Base-by-base conservation (phyloP, 2,113 vertebrate genomes). In the Cisticola juncidis region DNA sequence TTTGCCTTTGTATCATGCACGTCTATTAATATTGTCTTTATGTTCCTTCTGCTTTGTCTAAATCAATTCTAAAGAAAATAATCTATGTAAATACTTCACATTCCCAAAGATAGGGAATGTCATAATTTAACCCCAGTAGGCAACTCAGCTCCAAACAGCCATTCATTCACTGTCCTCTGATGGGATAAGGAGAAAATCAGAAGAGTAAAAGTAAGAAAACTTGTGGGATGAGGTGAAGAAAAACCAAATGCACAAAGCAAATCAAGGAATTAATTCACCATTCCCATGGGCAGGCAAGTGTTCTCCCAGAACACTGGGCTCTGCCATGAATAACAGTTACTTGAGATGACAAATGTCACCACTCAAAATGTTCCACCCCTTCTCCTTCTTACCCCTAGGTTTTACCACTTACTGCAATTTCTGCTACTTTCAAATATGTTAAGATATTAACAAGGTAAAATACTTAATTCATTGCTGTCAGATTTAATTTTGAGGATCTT, bases 61-160 rank as follows among this genome's bases (percentile, higher is more conserved):
- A 69, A 85, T 57, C 6, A n/a, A 3, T 84, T 73, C 31, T 35
- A 44, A 70, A 69, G 22, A 81, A 81, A 87, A 56, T 20, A 86
- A 45, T 51, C 14, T 33, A 7, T 28, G 14, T 21, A 81, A 72
- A 29, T 77, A 38, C 5, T 26, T 58, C 26, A 24, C 35, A 42
- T 2, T 47, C 20, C 5, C 24, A 47, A 81, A 58, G 24, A 47
- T 16, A 60, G 13, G 11, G 45, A 29, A 40, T 29, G 12, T n/a
- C 20, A 40, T 7, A 14, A 23, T 51, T 81, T 58, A 51, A n/a
- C 10, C 33, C 10, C 77, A 66, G 15, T 1, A 33, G 33, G 23
- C 15, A 73, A 11, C 12, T 45, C 20, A 38, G 20, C 11, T 24
- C 33, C 60, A 25, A 15, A 38, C 0, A 2, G 36, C 12, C 0